Evolutionary conservation across 2,797 vertebrate genomes (phyloP).

Genomic region (Zenarchopterus dispar): DNA sequence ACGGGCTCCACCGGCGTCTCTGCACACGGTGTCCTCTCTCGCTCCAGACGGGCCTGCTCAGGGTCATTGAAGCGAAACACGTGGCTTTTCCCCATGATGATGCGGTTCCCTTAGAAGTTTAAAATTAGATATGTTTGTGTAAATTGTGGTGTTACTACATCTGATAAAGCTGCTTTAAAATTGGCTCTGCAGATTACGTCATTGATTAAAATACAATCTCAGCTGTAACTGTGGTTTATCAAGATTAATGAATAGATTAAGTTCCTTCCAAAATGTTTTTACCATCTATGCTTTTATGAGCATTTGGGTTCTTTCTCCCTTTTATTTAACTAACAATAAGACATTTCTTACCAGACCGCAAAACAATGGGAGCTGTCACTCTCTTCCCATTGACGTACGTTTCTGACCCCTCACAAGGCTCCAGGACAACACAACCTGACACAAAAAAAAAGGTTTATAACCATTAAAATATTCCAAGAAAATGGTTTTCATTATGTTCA

Average conservation of each 20-base stretch:
- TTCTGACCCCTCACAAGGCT: slow-evolving; percentile 93
- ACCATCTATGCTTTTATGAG: not conserved
- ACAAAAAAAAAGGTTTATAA: slow-evolving; percentile 14
- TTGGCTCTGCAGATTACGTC: too few species aligned
- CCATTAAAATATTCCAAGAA: not conserved
- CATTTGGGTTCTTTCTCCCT: not conserved
- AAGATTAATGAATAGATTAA: too few species aligned
- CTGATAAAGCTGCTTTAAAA: too few species aligned
- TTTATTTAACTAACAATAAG: not conserved
- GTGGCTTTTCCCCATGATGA: slow-evolving; percentile 98
- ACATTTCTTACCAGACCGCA: slow-evolving; percentile 88
- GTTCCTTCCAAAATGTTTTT: too few species aligned
- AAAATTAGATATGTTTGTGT: not conserved
- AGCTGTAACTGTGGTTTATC: too few species aligned
- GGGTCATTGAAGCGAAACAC: slow-evolving; percentile 98
- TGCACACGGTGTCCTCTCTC: slow-evolving; percentile 92
- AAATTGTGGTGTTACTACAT: too few species aligned
- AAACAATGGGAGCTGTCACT: slow-evolving; percentile 88
- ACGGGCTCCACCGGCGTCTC: slow-evolving; percentile 94
- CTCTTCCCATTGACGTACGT: slow-evolving; percentile 96
- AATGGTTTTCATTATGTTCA: not conserved
- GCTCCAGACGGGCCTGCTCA: slow-evolving; percentile 94
- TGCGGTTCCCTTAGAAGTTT: slow-evolving; percentile 88
- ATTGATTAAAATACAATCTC: too few species aligned
- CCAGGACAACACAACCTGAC: slow-evolving; percentile 89